Evolutionary conservation across 2,113 vertebrate genomes (phyloP), one percentile per base, ranked within the genome.

Genomic region (Rhea americana): DNA sequence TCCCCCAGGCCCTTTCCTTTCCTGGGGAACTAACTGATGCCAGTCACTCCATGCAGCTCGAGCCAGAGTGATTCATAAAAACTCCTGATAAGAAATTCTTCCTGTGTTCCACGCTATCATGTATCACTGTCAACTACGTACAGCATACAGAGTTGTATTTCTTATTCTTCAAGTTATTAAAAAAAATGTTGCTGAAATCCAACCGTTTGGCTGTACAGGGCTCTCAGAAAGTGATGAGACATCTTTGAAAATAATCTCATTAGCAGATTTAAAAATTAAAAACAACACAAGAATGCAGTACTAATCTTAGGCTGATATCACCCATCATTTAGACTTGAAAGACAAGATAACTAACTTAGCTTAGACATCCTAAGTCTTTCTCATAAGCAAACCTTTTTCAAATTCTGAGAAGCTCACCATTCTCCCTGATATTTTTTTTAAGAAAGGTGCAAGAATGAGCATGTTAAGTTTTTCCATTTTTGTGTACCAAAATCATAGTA

Each of bases 201-300:
- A 87, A 35, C 18, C 13, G 91, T 87, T 75, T 66, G 85, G 41
- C 3, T 59, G 4, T 10, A 45, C 16, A 53, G 25, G 9, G 32
- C 41, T 82, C 71, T 79, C 32, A 75, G 19, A 66, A 82, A 61
- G 35, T 17, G 22, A 87, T 58, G 7, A 72, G 75, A 78, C 16
- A 73, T 30, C 48, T 74, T 65, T 61, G 75, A 80, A 88, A 39
- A 47, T 24, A 59, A 70, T 20, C 16, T 37, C 9, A 62, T 5
- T 25, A 53, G 2, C 20, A 53, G 1, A 0, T 59, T 75, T 77
- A 11, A 85, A 85, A 89, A 78, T 37, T 41, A 19, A 3, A 21
- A 15, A 20, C 45, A 59, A 47, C 19, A 1, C 10, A 70, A 37
- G 35, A 58, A 55, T 0, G 0, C 30, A n/a, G 16, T 61, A 26